phyloP scores from a whole-genome alignment of 2,113 vertebrate genomes.

The Corvus hawaiiensis region DNA sequence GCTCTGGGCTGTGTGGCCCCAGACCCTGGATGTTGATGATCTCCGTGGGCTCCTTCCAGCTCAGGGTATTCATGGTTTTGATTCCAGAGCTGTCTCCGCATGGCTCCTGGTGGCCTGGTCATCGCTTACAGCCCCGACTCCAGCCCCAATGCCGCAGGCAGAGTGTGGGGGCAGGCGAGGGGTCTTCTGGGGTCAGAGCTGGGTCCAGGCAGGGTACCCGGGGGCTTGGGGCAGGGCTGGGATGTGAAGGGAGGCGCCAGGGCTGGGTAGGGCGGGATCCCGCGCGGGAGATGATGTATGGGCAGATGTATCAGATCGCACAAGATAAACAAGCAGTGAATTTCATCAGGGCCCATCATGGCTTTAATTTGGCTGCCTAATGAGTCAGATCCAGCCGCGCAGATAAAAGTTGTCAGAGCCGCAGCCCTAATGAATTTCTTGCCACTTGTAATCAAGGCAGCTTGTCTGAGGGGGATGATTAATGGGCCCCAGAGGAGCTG shows the following conservation, averaged over 20 bases:
- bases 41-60: background rate
- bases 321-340: slow-evolving; percentile 96
- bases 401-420: slow-evolving; percentile 96
- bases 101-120: accelerated
- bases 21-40: accelerated
- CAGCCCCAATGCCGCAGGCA: accelerated
- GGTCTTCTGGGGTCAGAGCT: background rate
- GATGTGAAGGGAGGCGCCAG: slow-evolving; percentile 3
- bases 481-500: slow-evolving; percentile 93
- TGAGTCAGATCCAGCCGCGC: slow-evolving; percentile 93
- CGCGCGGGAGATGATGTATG: slow-evolving; percentile 77
- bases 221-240: background rate
- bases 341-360: slow-evolving; percentile 96
- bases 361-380: slow-evolving; percentile 96
- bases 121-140: accelerated
- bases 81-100: background rate
- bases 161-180: accelerated
- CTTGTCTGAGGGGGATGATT: slow-evolving; percentile 94
- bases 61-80: background rate
- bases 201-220: background rate
- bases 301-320: slow-evolving; percentile 90
- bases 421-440: slow-evolving; percentile 96
- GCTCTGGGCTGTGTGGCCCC: background rate
- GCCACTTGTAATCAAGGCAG: slow-evolving; percentile 98
- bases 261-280: slow-evolving; percentile 48